A percentile compares a stretch with the other conserved stretches of the same genome.
Evolutionary conservation across 1,140 invertebrate genomes (phyloP).

Genomic region (Hyles euphorbiae): DNA sequence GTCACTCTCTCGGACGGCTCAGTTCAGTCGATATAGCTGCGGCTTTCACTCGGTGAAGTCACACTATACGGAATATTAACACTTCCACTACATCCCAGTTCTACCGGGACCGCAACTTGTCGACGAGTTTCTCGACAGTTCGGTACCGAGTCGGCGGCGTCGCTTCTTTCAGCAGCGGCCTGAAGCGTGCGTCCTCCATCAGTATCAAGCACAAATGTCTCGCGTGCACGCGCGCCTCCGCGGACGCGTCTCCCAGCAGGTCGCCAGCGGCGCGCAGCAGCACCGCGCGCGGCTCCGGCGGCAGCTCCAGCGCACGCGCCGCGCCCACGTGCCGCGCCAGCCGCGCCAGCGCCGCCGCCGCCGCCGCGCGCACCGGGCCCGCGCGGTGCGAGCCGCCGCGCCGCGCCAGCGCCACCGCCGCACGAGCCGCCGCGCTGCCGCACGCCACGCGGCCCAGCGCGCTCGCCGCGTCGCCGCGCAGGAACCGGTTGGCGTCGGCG

Average conservation of each 20-base stretch:
- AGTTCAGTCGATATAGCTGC: no score
- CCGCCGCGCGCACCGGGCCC: slow-evolving; percentile 86
- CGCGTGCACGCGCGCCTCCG: slow-evolving; percentile 87
- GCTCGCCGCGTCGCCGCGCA: slow-evolving; percentile 89
- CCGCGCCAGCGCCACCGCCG: slow-evolving; percentile 70
- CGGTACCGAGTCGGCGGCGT: slow-evolving; percentile 79
- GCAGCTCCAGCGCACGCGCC: slow-evolving; percentile 82
- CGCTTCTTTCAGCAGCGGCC: slow-evolving; percentile 79
- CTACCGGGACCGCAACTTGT: slow-evolving; percentile 56
- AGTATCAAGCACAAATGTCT: slow-evolving; percentile 79
- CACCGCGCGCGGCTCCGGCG: slow-evolving; percentile 87
- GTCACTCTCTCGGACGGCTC: no score
- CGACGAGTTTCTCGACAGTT: slow-evolving; percentile 79
- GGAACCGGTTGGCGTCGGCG: slow-evolving; percentile 94
- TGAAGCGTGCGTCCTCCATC: slow-evolving; percentile 79
- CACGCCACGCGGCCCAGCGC: slow-evolving; percentile 89
- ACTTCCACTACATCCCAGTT: no score
- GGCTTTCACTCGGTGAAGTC: no score
- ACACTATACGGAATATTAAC: no score
- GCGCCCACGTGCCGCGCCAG: slow-evolving; percentile 84
- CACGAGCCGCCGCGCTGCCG: slow-evolving; percentile 70
- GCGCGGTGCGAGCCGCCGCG: slow-evolving; percentile 88
- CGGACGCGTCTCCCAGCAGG: slow-evolving; percentile 89
- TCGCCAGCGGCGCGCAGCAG: slow-evolving; percentile 88
- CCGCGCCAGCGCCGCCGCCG: slow-evolving; percentile 85